These are phyloP conservation scores for Temnothorax ravouxi DNA, from an alignment of 2,888 invertebrate species.

Conservation along the genomic window DNA sequence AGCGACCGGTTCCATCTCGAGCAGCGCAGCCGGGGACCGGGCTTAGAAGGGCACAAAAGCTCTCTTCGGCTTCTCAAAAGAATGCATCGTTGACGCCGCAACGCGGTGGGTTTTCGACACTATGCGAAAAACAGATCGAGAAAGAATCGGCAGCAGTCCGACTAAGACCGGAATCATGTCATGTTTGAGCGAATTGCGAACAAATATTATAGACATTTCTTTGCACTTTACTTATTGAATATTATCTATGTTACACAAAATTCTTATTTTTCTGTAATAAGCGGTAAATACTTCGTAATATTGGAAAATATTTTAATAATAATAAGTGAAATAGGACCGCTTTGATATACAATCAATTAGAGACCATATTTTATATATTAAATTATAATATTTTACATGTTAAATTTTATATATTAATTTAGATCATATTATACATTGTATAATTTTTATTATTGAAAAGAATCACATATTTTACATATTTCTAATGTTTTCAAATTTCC, in stretches of 20 bases:
- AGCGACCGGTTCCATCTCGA: conserved; percentile 82
- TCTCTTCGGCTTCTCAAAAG: conserved; percentile 25
- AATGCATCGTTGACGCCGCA: conserved; percentile 58
- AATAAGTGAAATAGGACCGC: too few relatives aligned
- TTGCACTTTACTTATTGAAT: not conserved
- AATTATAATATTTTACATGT: not conserved
- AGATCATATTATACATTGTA: not conserved
- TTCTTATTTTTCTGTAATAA: not conserved
- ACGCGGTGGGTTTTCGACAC: conserved; percentile 33
- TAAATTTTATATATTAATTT: not conserved
- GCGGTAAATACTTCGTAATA: not conserved
- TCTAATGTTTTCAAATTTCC: not conserved
- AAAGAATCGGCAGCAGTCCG: not conserved
- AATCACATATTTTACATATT: not conserved
- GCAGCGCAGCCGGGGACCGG: conserved; percentile 55
- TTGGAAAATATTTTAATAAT: not conserved
- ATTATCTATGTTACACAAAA: not conserved
- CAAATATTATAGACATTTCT: not conserved
- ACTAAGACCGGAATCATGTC: not conserved
- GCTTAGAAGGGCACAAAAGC: conserved; percentile 60
- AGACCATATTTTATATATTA: too few relatives aligned
- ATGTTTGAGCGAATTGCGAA: not conserved
- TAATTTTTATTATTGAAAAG: not conserved
- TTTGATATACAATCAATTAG: too few relatives aligned
- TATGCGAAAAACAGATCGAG: conserved; percentile 9